Evolutionary conservation across 2,113 vertebrate species (phyloP), one percentile per base, ranked within the genome.

Genomic region (Apteryx owenii): DNA sequence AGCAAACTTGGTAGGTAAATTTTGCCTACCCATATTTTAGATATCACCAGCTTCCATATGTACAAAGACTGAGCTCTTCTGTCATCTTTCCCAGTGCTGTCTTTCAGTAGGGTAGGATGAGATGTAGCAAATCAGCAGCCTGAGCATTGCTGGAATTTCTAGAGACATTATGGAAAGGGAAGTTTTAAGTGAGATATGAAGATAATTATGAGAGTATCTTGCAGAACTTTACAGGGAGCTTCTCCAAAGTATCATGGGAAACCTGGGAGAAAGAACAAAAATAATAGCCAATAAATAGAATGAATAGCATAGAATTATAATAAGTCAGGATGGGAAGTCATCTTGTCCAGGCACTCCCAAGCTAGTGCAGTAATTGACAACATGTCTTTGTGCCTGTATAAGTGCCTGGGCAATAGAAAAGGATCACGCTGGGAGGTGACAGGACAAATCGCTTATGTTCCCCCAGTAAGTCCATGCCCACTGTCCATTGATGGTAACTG

Each of bases 311-410:
- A 53, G 26, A 88, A 61, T 29, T 54, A 51, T 18, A 54, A 60
- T 38, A 54, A 33, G 13, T 69, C 68, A 50, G 64, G 5, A 36
- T 22, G 17, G 12, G 2, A 79, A 88, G 44, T 60, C 10, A 58
- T 21, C 17, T 62, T 13, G 12, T 42, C 13, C 29, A 54, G 19
- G 68, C 9, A 29, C 7, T 81, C 16, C 5, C 53, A 76, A 88
- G 71, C 12, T n/a, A 48, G 10, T 12, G 4, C 20, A 77, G 26
- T 23, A 68, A 31, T 17, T 76, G 62, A 20, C 7, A 44, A 4
- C 0, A 0, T 31, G 12, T 36, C 40, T 88, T 78, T 65, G 10
- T 0, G 2, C 2, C 8, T 61, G 9, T 25, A 3, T 50, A 65
- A 73, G 7, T 10, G 2, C 7, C 40, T 9, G 4, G 26, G 14